Evolutionary conservation across 1,140 invertebrate genomes (phyloP).

Genomic region (Chironomus striatipennis): DNA sequence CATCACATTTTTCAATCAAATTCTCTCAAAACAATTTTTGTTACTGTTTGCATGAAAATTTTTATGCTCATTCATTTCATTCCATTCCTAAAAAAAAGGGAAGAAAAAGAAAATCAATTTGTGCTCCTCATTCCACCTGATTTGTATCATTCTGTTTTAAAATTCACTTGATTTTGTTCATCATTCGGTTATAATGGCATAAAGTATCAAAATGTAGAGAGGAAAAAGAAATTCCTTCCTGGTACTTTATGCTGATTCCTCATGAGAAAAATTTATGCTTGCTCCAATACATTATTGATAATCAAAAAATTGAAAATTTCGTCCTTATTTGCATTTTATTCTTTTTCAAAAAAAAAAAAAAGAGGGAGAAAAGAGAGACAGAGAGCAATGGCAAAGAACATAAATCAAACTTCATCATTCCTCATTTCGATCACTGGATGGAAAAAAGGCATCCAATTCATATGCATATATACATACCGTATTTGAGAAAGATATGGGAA

Average conservation of each 20-base stretch:
- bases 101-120: constrained; percentile 3
- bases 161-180: background rate
- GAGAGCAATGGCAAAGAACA: background rate
- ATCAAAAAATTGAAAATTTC: constrained; percentile 19
- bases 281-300: constrained; percentile 12
- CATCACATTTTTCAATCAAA: constrained; percentile 11
- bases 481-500: background rate
- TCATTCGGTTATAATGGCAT: background rate
- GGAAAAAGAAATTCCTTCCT: background rate
- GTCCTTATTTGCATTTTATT: constrained; percentile 18
- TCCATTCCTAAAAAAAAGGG: background rate
- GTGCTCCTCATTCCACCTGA: background rate
- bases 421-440: background rate
- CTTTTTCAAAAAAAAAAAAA: no score
- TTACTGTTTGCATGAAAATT: background rate
- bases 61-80: no score
- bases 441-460: background rate
- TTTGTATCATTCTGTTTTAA: background rate
- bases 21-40: background rate
- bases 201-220: background rate
- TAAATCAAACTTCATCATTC: constrained; percentile 6
- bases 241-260: background rate
- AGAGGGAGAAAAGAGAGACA: background rate
- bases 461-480: background rate
- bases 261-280: background rate